Evolutionary conservation across 2,113 vertebrate genomes (phyloP).

Genomic region (Equus przewalskii): DNA sequence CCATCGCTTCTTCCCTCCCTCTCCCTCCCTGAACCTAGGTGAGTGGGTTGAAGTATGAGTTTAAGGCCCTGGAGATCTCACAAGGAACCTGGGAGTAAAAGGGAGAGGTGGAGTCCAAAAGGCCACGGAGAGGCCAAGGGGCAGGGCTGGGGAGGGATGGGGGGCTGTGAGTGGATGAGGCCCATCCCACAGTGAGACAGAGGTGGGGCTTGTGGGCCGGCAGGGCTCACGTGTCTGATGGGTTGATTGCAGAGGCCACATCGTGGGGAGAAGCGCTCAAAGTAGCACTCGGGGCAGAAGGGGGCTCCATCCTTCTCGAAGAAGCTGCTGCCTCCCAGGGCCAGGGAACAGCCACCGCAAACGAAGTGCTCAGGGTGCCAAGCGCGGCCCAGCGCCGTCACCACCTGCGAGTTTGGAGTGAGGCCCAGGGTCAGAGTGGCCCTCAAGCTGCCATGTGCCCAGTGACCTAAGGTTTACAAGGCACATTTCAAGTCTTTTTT

Average conservation of each 20-base stretch:
- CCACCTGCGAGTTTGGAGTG: slow-evolving; percentile 88
- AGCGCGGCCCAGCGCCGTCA: slow-evolving; percentile 93
- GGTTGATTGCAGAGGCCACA: slow-evolving; percentile 95
- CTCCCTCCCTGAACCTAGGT: neutral
- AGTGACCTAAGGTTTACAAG: neutral
- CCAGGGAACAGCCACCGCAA: slow-evolving; percentile 92
- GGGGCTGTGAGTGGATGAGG: neutral
- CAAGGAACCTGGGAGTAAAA: neutral
- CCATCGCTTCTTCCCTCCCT: neutral
- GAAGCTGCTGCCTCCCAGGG: slow-evolving; percentile 95
- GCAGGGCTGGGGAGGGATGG: neutral
- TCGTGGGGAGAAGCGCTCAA: slow-evolving; percentile 94
- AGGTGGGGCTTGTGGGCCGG: neutral
- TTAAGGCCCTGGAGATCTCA: neutral
- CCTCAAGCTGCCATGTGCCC: neutral
- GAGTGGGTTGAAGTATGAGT: neutral
- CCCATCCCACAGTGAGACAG: neutral
- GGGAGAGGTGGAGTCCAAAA: neutral
- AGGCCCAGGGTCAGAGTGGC: neutral
- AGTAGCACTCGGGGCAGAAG: slow-evolving; percentile 96
- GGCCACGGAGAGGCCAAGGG: neutral
- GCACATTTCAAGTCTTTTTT: neutral
- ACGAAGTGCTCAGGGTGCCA: slow-evolving; percentile 97
- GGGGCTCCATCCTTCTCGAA: slow-evolving; percentile 95
- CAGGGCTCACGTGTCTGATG: slow-evolving; percentile 91